Percentiles rank a stretch among this genome's conserved stretches.
phyloP scores from a whole-genome alignment of 2,113 vertebrate species.

The Mustelus asterias region DNA sequence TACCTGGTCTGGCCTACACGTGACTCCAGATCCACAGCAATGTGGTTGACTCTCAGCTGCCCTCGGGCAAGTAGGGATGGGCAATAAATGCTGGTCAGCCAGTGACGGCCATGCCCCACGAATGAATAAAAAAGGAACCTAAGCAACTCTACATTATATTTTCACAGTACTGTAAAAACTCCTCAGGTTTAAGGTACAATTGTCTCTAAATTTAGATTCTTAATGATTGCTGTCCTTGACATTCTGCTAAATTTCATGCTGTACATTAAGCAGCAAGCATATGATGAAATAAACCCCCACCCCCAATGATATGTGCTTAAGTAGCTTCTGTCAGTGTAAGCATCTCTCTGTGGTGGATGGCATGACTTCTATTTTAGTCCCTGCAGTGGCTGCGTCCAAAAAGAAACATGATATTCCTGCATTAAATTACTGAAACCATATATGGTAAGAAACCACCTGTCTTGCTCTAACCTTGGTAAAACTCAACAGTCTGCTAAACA shows the following conservation, averaged over 20 bases:
- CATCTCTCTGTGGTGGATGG: background rate
- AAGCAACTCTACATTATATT: background rate
- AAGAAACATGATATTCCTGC: slow-evolving; percentile 28
- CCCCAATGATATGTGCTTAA: background rate
- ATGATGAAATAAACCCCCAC: background rate
- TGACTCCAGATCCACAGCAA: too few species aligned
- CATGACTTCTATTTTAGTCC: slow-evolving; percentile 29
- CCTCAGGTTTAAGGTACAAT: background rate
- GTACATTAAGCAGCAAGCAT: background rate
- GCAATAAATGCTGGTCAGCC: too few species aligned
- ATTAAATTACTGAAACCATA: slow-evolving; percentile 28
- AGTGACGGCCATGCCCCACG: too few species aligned
- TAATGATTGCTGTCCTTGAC: background rate
- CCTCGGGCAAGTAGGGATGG: too few species aligned
- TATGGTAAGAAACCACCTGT: slow-evolving; percentile 25
- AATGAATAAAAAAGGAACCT: too few species aligned
- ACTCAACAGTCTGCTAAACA: slow-evolving; percentile 12
- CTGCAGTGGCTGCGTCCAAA: background rate
- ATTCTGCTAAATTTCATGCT: background rate
- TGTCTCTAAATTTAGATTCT: background rate
- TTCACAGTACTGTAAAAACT: background rate
- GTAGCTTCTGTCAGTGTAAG: slow-evolving; percentile 20
- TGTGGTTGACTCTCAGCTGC: too few species aligned
- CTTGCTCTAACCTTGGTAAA: slow-evolving; percentile 27
- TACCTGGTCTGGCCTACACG: too few species aligned